Percentiles rank a stretch among this genome's conserved stretches.
Evolutionary conservation across 2,888 invertebrate genomes (phyloP).

Genomic region (Cotesia congregata): DNA sequence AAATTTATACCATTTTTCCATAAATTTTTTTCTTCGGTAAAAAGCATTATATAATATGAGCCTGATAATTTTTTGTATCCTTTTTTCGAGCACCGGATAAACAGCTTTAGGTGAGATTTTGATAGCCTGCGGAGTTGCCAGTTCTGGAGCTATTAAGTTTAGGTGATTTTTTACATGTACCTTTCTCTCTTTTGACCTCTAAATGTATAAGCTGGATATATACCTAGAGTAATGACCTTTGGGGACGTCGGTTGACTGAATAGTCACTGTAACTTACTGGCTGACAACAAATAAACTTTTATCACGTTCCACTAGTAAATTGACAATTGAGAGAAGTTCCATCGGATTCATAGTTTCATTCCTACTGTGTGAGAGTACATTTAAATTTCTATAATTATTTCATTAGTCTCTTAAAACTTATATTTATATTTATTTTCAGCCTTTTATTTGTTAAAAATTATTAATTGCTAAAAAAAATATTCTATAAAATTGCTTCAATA

Average conservation of each 20-base stretch:
- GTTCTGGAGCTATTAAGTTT: slow-evolving; percentile 31
- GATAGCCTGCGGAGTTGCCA: slow-evolving; percentile 4
- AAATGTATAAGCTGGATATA: neutral
- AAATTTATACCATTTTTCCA: neutral
- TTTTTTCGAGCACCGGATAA: neutral
- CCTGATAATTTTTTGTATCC: neutral
- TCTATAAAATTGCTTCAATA: no score
- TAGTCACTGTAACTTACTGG: slow-evolving; percentile 34
- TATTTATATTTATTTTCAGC: no score
- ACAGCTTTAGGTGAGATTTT: neutral
- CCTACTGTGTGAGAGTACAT: neutral
- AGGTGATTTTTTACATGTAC: slow-evolving; percentile 31
- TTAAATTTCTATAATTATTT: neutral
- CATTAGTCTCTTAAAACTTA: no score
- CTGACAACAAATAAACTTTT: slow-evolving; percentile 42
- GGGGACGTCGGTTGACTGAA: slow-evolving; percentile 26
- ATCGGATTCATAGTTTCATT: slow-evolving; percentile 7
- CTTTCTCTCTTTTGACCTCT: slow-evolving; percentile 6
- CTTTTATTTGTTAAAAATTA: no score
- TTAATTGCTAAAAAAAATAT: no score
- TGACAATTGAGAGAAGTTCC: slow-evolving; percentile 28
- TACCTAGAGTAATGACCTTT: slow-evolving; percentile 18
- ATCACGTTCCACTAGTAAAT: slow-evolving; percentile 30
- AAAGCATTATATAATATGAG: neutral
- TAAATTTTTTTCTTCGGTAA: neutral